A percentile compares a stretch with the other conserved stretches of the same genome.
These are phyloP conservation scores for Toxotes jaculatrix DNA, from an alignment of 2,113 vertebrate genomes.

Conservation along the genomic window DNA sequence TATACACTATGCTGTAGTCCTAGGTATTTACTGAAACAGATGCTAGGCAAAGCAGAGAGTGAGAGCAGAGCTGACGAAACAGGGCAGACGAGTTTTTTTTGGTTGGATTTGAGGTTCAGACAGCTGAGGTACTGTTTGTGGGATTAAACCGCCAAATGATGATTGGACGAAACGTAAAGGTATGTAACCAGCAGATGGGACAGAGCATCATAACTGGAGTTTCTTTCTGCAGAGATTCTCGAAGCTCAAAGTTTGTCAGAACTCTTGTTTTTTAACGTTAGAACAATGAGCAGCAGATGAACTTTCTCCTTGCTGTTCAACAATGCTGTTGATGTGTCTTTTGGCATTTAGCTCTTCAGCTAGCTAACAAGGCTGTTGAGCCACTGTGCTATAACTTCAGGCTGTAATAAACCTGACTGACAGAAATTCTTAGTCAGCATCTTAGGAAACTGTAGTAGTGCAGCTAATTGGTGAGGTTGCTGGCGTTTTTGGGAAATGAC, in stretches of 20 bases:
- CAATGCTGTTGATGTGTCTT: neutral
- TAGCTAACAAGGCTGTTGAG: neutral
- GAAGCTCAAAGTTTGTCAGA: neutral
- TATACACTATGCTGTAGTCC: neutral
- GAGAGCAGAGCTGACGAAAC: neutral
- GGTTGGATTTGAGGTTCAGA: neutral
- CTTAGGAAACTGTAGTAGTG: neutral
- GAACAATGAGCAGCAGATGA: neutral
- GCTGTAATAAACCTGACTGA: neutral
- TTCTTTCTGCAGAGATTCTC: neutral
- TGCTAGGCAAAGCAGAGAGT: neutral
- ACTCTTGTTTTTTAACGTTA: neutral
- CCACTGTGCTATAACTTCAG: neutral
- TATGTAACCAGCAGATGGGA: conserved; percentile 15
- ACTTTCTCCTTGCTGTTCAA: neutral
- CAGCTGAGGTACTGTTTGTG: neutral
- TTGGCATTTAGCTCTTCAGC: neutral
- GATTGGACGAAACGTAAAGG: conserved; percentile 40
- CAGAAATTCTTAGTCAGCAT: neutral
- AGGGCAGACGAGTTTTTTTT: neutral
- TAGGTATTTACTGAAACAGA: neutral
- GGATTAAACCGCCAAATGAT: conserved; percentile 18
- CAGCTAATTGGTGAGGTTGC: too few relatives aligned
- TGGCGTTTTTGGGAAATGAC: too few relatives aligned
- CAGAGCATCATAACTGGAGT: too few relatives aligned